These are phyloP conservation scores for Eristalis intricaria DNA, from an alignment of 2,888 invertebrate species.

Conservation along the genomic window DNA sequence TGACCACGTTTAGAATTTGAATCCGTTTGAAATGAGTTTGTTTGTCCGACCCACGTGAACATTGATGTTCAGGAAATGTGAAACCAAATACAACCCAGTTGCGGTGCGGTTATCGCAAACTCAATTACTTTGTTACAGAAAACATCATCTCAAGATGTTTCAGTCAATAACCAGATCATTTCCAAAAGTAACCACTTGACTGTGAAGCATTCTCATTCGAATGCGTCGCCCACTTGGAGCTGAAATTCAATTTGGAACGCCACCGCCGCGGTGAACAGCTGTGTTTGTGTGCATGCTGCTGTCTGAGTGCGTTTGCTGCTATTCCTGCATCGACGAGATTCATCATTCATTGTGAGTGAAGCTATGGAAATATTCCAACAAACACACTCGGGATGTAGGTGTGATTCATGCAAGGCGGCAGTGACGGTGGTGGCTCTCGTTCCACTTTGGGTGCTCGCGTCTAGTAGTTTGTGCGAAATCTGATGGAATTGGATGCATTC, in stretches of 20 bases:
- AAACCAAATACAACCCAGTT: not conserved
- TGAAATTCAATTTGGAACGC: not conserved
- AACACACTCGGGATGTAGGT: not conserved
- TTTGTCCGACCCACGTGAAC: no score
- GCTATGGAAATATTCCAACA: conserved; percentile 10
- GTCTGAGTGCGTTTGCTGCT: not conserved
- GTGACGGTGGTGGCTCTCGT: not conserved
- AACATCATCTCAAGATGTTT: conserved; percentile 4
- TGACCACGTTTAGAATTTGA: not conserved
- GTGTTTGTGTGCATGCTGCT: no score
- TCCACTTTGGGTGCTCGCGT: not conserved
- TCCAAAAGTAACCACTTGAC: conserved; percentile 8
- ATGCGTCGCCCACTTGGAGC: not conserved
- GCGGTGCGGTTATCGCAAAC: not conserved
- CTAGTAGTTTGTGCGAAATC: conserved; percentile 13
- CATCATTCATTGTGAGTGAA: conserved; percentile 27
- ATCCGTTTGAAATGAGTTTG: not conserved
- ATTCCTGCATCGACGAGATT: conserved; percentile 7
- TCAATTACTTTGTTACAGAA: not conserved
- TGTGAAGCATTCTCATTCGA: not conserved
- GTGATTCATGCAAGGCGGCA: not conserved
- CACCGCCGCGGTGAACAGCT: not conserved
- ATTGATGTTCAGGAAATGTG: not conserved
- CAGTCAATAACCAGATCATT: conserved; percentile 1
- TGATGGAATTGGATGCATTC: conserved; percentile 27